These are phyloP conservation scores for Callyntrura sp. DNA, from an alignment of 2,888 invertebrate genomes.

Conservation along the genomic window DNA sequence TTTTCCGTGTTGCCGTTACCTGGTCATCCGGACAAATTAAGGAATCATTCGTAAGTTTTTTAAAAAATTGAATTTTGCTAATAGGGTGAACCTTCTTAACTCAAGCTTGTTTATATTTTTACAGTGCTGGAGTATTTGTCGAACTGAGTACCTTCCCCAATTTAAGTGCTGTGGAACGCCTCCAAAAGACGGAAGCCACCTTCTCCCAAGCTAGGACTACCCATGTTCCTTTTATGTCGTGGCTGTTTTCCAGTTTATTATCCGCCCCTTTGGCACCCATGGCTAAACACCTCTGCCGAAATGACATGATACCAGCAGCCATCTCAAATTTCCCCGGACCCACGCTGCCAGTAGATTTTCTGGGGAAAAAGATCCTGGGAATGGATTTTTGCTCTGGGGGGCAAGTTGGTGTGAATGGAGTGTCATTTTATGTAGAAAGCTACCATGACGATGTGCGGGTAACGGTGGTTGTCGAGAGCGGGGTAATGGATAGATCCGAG, in stretches of 20 bases:
- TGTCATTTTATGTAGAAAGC: background rate
- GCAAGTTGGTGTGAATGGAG: background rate
- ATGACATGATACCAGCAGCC: background rate
- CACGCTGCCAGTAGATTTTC: background rate
- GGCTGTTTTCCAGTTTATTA: background rate
- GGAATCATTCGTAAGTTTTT: conserved; percentile 42
- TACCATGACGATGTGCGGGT: background rate
- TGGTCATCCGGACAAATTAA: conserved; percentile 30
- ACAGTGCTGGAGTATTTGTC: background rate
- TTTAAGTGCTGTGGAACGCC: background rate
- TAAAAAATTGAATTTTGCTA: background rate
- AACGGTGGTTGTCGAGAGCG: background rate
- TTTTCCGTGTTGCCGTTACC: background rate
- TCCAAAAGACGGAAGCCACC: background rate
- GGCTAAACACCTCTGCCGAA: background rate
- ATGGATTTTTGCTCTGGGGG: background rate
- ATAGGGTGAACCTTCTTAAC: background rate
- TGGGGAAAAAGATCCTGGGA: background rate
- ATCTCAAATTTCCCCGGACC: conserved; percentile 10
- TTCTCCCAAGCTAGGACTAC: background rate
- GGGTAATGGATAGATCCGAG: background rate
- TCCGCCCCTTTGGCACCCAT: background rate
- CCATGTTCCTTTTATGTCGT: background rate
- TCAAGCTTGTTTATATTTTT: background rate
- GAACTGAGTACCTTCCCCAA: background rate